A percentile compares a stretch with the other conserved stretches of the same genome.
phyloP scores from a whole-genome alignment of 2,113 vertebrate species.

The Benitochromis conjunctus region DNA sequence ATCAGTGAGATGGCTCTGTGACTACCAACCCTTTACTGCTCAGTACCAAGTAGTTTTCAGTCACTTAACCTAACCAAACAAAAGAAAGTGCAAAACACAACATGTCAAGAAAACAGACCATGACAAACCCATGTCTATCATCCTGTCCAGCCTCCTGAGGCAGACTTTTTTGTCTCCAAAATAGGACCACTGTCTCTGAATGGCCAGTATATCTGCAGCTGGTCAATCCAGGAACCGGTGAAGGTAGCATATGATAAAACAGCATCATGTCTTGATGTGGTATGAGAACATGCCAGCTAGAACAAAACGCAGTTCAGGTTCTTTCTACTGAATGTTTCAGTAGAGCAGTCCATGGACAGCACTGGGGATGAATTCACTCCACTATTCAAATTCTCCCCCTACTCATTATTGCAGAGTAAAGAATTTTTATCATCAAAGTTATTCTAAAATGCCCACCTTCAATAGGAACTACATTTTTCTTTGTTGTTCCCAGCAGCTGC shows the following conservation, averaged over 20 bases:
- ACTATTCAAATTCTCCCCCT: not conserved
- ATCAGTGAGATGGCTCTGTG: not conserved
- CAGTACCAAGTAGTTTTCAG: not conserved
- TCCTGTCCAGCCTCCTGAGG: not conserved
- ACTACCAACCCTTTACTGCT: not conserved
- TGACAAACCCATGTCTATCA: not conserved
- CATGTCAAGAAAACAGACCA: not conserved
- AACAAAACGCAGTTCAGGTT: not conserved
- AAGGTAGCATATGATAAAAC: not conserved
- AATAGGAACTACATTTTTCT: not conserved
- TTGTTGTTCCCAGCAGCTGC: not conserved
- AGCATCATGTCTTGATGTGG: fast-evolving
- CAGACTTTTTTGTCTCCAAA: not conserved
- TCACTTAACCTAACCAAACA: not conserved
- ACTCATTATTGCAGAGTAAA: not conserved
- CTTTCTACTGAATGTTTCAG: not conserved
- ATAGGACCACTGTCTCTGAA: not conserved
- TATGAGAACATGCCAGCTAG: fast-evolving
- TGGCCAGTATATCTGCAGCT: not conserved
- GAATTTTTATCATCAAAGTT: not conserved
- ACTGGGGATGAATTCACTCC: not conserved
- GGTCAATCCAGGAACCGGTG: not conserved
- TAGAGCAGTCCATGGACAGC: not conserved
- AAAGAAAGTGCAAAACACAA: not conserved
- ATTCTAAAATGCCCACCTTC: not conserved